Percentiles rank a stretch among this genome's conserved stretches.
Evolutionary conservation across 2,888 invertebrate genomes (phyloP).

Genomic region (Epistrophe grossulariae): DNA sequence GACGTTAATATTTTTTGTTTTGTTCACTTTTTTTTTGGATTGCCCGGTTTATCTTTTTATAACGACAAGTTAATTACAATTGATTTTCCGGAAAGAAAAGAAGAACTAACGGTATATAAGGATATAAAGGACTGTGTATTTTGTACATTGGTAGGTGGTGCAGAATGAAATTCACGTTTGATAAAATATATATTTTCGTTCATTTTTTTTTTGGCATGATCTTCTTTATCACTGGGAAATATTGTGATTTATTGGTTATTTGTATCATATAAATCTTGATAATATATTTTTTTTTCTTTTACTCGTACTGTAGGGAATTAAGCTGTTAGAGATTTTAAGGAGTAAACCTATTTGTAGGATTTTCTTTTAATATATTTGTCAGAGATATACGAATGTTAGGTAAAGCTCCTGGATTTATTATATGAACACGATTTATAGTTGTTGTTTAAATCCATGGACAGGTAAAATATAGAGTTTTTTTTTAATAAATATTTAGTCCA

Average conservation of each 20-base stretch:
- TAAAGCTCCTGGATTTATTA: neutral
- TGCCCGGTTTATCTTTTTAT: slow-evolving; percentile 62
- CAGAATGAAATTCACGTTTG: slow-evolving; percentile 4
- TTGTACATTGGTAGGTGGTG: neutral
- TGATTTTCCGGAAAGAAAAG: slow-evolving; percentile 62
- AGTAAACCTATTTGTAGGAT: neutral
- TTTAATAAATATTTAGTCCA: neutral
- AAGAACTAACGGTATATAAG: neutral
- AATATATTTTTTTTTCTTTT: neutral
- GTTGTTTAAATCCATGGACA: neutral
- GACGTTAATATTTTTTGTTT: slow-evolving; percentile 45
- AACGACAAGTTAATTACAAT: slow-evolving; percentile 74
- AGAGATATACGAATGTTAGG: neutral
- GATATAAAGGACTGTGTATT: neutral
- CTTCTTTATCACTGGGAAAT: slow-evolving; percentile 5
- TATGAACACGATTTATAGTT: neutral
- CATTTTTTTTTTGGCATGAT: neutral
- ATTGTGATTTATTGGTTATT: slow-evolving; percentile 39
- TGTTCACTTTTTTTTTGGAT: slow-evolving; percentile 19
- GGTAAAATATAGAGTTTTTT: neutral
- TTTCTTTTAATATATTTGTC: neutral
- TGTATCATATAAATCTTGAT: slow-evolving; percentile 30
- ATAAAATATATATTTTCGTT: slow-evolving; percentile 15
- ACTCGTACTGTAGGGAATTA: neutral
- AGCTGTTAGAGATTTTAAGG: neutral